Evolutionary conservation across 2,888 invertebrate genomes (phyloP), one percentile per base, ranked within the genome.

Genomic region (Drosophila parthenogenetica): DNA sequence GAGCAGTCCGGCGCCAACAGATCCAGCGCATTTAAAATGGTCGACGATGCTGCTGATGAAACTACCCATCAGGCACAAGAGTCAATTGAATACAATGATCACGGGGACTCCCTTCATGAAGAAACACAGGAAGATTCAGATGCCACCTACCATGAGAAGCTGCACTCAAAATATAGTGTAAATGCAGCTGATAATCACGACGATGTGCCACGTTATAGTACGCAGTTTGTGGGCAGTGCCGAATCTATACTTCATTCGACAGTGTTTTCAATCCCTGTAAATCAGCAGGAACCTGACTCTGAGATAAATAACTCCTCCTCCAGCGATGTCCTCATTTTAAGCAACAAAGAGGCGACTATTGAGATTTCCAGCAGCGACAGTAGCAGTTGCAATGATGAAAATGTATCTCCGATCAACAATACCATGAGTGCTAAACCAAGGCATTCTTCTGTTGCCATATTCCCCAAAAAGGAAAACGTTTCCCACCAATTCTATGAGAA

Each of bases 401-500:
- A 84, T 25, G 19, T 22, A 5, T 42, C 68, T 14, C 32, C 32
- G 11, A 42, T 32, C 19, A 32, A 0, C 5, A 29, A 32, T n/a
- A 54, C 17, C 25, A 2, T 11, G 2, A 16, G 17, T 8, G 13
- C 11, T 5, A 35, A 29, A 29, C 29, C 29, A 8, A 29, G 29
- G 8, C 29, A 3, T 29, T 40, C 73, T 29, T 55, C 55, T 1
- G 13, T 75, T 10, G 45, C 68, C 46, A 55, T 51, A n/a, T 5
- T 8, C 1, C 35, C 53, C 22, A 35, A 71, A 14, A 46, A 39
- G 10, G 61, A 78, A 43, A 35, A 50, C 5, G 91, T 92, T 0
- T 89, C 90, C 0, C 65, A 74, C 7, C 87, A 87, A 1, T 87
- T 77, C 46, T 90, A 81, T 53, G 92, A 93, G 19, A 93, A 93